Base-by-base conservation (phyloP, 2,113 vertebrate genomes). In the Alosa alosa region DNA sequence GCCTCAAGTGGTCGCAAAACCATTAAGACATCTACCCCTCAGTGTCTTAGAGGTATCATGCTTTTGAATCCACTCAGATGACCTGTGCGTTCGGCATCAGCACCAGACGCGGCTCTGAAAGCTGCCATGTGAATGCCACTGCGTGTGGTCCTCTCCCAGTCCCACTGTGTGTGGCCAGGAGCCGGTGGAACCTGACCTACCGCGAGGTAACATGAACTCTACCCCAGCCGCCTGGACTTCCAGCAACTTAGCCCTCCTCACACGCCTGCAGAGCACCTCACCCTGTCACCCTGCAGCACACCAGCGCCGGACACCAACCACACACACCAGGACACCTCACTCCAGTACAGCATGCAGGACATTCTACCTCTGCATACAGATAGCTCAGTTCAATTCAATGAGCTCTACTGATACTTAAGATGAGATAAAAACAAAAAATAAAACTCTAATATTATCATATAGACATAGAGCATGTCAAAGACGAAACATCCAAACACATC, bases 171-270 rank as follows among this genome's bases (percentile, higher is more conserved):
- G 86, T 86, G 25, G 83, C 50, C 50, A 83, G 49, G 84, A 85
- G 75, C 87, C 57, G 84, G 88, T 90, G 91, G 87, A 90, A 93
- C 85, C 83, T 88, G 89, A 93, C 89, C 90, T 83, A 36, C 44
- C 57, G 49, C 81, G 85, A 13, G 85, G 87, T 88, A 92, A 92
- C 15, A 82, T 90, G 90, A 93, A 86, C 86, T 89, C 64, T 17
- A 86, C 86, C 83, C 82, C 84, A 81, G 8, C 47, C 68, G 10
- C n/a, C 60, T 47, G 25, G 13, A 72, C 60, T 36, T 31, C 25
- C 25, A 72, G 64, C 64, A 72, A 72, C 2, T 13, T 36, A 72
- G 64, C 41, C 10, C 81, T 84, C 87, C 90, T 88, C 86, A 46
- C 87, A 10, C 84, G 52, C 81, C 87, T 83, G 50, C 82, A n/a